Evolutionary conservation across 2,113 vertebrate genomes (phyloP).

Genomic region (Clarias gariepinus): DNA sequence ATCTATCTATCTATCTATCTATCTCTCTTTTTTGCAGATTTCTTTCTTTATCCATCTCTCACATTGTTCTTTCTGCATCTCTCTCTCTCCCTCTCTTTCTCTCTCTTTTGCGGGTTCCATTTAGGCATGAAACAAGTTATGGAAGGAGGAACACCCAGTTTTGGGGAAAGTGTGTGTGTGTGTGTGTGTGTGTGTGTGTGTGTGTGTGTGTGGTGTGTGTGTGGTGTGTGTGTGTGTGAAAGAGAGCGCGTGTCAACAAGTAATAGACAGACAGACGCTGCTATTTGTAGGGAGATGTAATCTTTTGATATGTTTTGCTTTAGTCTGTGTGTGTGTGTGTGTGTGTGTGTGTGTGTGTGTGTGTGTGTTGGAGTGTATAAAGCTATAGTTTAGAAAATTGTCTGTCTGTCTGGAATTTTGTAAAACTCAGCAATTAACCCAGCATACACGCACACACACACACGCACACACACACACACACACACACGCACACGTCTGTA

Average conservation of each 20-base stretch:
- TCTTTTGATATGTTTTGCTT: constrained; percentile 24
- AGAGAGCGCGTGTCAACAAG: constrained; percentile 6
- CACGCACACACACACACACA: constrained; percentile 24
- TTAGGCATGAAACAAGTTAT: constrained; percentile 29
- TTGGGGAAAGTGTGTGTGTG: constrained; percentile 5
- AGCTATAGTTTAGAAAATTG: constrained; percentile 49
- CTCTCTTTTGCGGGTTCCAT: constrained; percentile 6
- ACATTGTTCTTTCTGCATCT: not conserved
- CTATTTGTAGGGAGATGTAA: constrained; percentile 14
- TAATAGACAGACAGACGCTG: constrained; percentile 35
- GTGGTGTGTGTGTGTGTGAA: not conserved
- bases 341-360: constrained; percentile 12
- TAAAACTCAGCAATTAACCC: constrained; percentile 44
- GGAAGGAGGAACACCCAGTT: constrained; percentile 31
- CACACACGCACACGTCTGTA: not conserved
- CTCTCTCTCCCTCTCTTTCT: not conserved
- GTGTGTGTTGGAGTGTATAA: constrained; percentile 20
- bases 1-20: not conserved
- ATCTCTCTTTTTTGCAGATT: not conserved
- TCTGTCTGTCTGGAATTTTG: constrained; percentile 45
- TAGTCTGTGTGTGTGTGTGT: constrained; percentile 1
- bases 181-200: constrained; percentile 13
- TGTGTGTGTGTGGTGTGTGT: not conserved
- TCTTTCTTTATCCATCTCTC: not conserved
- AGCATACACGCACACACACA: constrained; percentile 31